A percentile compares a stretch with the other conserved stretches of the same genome.
Evolutionary conservation across 1,140 invertebrate species (phyloP).

Genomic region (Muscidifurax raptorellus): DNA sequence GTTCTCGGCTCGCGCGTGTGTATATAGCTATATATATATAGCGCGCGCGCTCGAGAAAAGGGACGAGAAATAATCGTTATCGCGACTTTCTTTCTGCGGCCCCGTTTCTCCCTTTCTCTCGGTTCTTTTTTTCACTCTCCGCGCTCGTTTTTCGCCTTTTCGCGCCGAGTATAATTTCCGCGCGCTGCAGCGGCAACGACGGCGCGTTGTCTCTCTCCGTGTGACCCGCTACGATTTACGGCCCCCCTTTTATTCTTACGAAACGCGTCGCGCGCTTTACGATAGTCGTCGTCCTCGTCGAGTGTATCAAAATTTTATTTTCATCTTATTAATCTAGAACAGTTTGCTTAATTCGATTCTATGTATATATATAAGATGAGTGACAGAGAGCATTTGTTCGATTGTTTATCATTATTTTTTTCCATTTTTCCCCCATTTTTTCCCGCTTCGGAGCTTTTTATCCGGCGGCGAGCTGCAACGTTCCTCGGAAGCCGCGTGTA

Average conservation of each 20-base stretch:
- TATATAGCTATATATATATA: no score
- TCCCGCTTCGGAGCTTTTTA: background rate
- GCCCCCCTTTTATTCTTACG: background rate
- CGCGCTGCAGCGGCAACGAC: background rate
- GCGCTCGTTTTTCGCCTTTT: constrained; percentile 10
- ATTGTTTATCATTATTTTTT: constrained; percentile 24
- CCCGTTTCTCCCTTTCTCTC: background rate
- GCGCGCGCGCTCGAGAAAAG: no score
- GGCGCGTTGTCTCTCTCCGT: background rate
- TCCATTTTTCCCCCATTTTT: constrained; percentile 34
- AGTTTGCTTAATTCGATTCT: constrained; percentile 38
- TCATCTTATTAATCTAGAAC: constrained; percentile 6
- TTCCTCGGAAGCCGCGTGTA: no score
- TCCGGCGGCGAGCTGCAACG: no score
- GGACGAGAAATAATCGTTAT: constrained; percentile 12
- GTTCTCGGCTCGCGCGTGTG: background rate
- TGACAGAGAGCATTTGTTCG: background rate
- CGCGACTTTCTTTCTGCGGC: background rate
- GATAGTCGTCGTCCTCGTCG: no score
- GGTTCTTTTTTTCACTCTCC: no score
- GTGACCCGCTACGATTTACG: no score
- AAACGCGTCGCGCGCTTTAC: no score
- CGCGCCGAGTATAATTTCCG: background rate
- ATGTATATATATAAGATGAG: constrained; percentile 24
- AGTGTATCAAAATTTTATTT: constrained; percentile 52